Evolutionary conservation across 2,797 vertebrate genomes (phyloP).

Genomic region (Brachyalestes nurse): DNA sequence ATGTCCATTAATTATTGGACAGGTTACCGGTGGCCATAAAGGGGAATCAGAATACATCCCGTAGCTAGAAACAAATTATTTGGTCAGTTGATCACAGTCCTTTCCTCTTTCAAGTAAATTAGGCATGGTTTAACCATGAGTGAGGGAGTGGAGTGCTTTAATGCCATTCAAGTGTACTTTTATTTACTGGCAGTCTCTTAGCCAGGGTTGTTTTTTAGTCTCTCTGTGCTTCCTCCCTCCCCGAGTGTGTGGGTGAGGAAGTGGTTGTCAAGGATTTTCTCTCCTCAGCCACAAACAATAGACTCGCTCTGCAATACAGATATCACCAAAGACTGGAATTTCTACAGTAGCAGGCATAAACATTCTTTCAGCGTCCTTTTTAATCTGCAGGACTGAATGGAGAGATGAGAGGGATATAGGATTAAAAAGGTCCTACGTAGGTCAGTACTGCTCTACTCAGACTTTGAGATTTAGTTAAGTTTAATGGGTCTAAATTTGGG

Average conservation of each 20-base stretch:
- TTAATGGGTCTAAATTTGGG: background rate
- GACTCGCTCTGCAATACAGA: constrained; percentile 64
- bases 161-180: constrained; percentile 51
- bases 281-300: constrained; percentile 66
- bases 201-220: constrained; percentile 42
- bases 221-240: constrained; percentile 41
- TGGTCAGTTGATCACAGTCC: constrained; percentile 21
- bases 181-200: constrained; percentile 52
- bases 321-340: constrained; percentile 62
- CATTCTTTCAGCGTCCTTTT: background rate
- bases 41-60: background rate
- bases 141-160: constrained; percentile 43
- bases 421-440: background rate
- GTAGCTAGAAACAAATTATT: constrained; percentile 1
- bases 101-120: constrained; percentile 38
- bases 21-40: background rate
- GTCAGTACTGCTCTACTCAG: background rate
- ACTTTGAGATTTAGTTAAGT: background rate
- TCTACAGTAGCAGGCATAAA: background rate
- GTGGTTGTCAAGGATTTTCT: constrained; percentile 60
- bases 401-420: background rate
- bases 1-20: constrained; percentile 14
- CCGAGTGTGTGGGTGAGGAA: constrained; percentile 55
- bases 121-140: constrained; percentile 27
- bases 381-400: background rate